These are phyloP conservation scores for Nothocercus nigrocapillus DNA, from an alignment of 2,113 vertebrate genomes.

Conservation along the genomic window DNA sequence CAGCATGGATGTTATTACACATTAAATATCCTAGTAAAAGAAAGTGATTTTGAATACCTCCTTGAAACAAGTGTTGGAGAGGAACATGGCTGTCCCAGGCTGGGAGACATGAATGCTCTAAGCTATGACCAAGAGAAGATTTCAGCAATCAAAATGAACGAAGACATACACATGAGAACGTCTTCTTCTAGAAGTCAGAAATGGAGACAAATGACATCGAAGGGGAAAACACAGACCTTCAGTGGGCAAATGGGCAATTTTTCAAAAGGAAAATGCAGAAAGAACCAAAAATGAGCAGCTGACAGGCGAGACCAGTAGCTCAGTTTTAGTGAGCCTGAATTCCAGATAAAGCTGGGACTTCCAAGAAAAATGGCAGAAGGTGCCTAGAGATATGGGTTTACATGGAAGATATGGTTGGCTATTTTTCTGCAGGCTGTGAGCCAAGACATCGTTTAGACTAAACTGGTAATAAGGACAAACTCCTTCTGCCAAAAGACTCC, in stretches of 20 bases:
- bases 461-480: neutral
- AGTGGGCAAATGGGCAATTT: neutral
- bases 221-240: neutral
- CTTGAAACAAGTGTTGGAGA: neutral
- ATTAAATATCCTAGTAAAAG: neutral
- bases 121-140: neutral
- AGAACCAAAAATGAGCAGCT: neutral
- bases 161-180: neutral
- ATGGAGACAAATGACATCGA: neutral
- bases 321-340: neutral
- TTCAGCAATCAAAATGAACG: neutral
- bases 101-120: neutral
- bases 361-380: neutral
- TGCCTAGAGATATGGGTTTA: neutral
- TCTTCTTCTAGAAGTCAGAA: neutral
- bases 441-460: neutral
- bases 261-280: neutral
- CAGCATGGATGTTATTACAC: neutral
- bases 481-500: neutral
- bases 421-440: neutral
- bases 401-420: neutral
- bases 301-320: neutral
- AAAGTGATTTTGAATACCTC: neutral
- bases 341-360: conserved; percentile 31
- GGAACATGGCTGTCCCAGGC: neutral